A percentile compares a stretch with the other conserved stretches of the same genome.
phyloP scores from a whole-genome alignment of 2,797 vertebrate species.

The Sciaenops ocellatus region DNA sequence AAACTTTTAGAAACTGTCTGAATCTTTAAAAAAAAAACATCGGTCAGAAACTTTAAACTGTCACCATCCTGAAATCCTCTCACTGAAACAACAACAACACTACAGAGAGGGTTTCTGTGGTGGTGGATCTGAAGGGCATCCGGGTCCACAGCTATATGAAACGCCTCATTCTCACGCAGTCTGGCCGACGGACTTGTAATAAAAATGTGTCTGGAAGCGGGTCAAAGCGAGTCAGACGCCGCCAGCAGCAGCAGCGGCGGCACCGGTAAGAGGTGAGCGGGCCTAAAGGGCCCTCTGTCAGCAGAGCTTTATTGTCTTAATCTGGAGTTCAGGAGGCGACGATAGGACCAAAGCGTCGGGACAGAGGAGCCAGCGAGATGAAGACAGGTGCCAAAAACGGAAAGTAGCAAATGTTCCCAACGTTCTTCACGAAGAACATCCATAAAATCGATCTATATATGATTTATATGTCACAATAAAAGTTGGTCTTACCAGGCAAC shows the following conservation, averaged over 20 bases:
- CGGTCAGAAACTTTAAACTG: slow-evolving; percentile 27
- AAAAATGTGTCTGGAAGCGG: slow-evolving; percentile 75
- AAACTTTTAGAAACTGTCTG: neutral
- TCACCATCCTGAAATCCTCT: slow-evolving; percentile 11
- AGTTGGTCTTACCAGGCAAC: slow-evolving; percentile 93
- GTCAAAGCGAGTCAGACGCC: slow-evolving; percentile 35
- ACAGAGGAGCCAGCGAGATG: neutral
- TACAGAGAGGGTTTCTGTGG: slow-evolving; percentile 27
- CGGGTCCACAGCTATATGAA: slow-evolving; percentile 43
- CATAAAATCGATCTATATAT: neutral
- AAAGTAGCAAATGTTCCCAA: slow-evolving; percentile 17
- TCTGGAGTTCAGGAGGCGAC: slow-evolving; percentile 45
- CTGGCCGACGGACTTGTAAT: slow-evolving; percentile 63
- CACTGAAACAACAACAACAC: neutral
- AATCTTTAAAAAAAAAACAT: slow-evolving; percentile 15
- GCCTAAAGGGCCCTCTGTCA: slow-evolving; percentile 38
- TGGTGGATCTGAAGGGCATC: slow-evolving; percentile 23
- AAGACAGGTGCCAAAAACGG: slow-evolving; percentile 22
- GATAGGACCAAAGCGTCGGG: neutral
- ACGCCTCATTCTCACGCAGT: slow-evolving; percentile 45
- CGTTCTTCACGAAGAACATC: slow-evolving; percentile 5
- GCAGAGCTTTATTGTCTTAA: slow-evolving; percentile 69
- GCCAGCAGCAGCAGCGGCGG: slow-evolving; percentile 40
- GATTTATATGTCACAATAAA: slow-evolving; percentile 24
- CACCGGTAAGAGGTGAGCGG: slow-evolving; percentile 30